These are phyloP conservation scores for Exaiptasia diaphana DNA, from an alignment of 64 coral and sea anemone genomes.

Conservation along the genomic window DNA sequence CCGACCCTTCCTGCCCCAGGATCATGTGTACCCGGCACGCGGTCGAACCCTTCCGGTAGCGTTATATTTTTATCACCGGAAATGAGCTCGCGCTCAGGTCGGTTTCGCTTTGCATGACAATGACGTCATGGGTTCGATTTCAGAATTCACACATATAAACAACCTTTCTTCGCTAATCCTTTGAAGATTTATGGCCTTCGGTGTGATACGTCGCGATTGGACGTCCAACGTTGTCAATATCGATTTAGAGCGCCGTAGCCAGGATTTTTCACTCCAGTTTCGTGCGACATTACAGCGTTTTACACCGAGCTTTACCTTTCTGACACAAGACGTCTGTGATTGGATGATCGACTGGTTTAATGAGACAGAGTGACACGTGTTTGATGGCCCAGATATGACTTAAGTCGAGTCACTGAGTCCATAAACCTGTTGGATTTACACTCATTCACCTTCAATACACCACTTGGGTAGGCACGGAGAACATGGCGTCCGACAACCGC, in stretches of 20 bases:
- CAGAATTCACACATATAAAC: neutral
- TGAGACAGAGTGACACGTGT: slow-evolving; percentile 11
- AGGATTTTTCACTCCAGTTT: no score
- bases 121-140: neutral
- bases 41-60: slow-evolving; percentile 7
- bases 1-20: neutral
- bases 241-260: neutral
- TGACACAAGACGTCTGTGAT: neutral
- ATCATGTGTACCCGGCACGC: neutral
- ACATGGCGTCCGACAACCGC: slow-evolving; percentile 17
- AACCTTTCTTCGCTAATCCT: slow-evolving; percentile 1
- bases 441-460: slow-evolving; percentile 8
- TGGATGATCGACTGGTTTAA: slow-evolving; percentile 20
- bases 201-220: neutral
- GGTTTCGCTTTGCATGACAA: neutral
- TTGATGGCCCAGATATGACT: slow-evolving; percentile 20
- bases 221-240: neutral
- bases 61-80: slow-evolving; percentile 9
- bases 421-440: slow-evolving; percentile 9
- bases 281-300: neutral
- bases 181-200: slow-evolving; percentile 12
- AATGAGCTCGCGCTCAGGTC: neutral
- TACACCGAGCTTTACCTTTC: neutral
- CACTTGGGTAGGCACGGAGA: neutral
- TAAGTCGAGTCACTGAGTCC: slow-evolving; percentile 7